Base-by-base conservation (phyloP, 2,797 vertebrate species). In the Macrochelys suwanniensis region DNA sequence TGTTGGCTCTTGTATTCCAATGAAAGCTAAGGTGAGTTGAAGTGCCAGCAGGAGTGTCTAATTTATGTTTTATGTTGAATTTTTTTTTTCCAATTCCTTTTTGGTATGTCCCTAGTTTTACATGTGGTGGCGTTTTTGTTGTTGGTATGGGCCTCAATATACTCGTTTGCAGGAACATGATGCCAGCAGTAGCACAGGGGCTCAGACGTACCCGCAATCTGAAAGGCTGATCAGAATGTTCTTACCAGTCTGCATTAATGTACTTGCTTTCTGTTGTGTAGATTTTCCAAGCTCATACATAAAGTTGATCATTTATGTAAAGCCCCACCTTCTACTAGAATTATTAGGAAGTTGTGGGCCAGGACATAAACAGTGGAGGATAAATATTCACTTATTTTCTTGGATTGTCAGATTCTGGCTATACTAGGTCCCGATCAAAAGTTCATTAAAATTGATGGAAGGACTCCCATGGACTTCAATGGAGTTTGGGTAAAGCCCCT, bases 111-210 rank as follows among this genome's bases (percentile, higher is more conserved):
- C 85, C 89, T 84, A 87, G 10, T 85, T 89, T 85, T 82, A 45
- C 0, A 2, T 33, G 47, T 90, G 94, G 37, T 74, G 53, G 87
- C 92, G 86, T 92, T 95, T 90, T 86, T 84, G 42, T 47, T 92
- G 85, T 13, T 42, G n/a, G n/a, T 80, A 3, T 56, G 11, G n/a
- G 77, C 89, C 94, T 95, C 96, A 94, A 94, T 92, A 78, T 85
- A 91, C 47, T 93, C 89, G 94, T 83, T n/a, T 9, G 5, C 0
- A 23, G 51, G 87, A 86, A 88, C 77, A 80, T 71, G 53, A 93
- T 85, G 81, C 91, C 93, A 85, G 94, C 47, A 7, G 61, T 77
- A 37, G 80, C 87, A 17, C 61, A 53, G 87, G 26, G 89, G 81
- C n/a, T 71, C n/a, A 88, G 91, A 47, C 61, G 28, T 37, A 2